Conservation (phyloP, 2,888 invertebrate genomes). For the Melinopterus prodromus region DNA sequence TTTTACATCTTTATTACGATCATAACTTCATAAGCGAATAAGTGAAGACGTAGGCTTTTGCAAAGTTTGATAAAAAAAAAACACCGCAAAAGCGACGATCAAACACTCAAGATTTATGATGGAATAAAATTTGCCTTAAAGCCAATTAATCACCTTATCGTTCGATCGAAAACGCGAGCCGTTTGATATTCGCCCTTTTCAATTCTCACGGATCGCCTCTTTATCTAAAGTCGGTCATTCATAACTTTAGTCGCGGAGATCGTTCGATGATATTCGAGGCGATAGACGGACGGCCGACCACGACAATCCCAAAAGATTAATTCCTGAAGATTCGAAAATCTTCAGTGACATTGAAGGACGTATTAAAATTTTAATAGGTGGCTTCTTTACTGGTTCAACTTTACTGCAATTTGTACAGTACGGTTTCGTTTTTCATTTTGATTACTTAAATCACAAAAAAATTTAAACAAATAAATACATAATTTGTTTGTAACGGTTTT, state of each 20-base stretch:
- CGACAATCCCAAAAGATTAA: neutral
- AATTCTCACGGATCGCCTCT: neutral
- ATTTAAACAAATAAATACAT: no score
- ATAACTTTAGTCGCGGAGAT: neutral
- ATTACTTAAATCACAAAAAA: no score
- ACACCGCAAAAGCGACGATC: neutral
- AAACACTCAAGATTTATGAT: neutral
- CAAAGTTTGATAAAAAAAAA: neutral
- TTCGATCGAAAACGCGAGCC: neutral
- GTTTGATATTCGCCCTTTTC: neutral
- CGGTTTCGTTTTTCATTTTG: no score
- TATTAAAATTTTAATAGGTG: neutral
- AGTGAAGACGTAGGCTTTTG: neutral
- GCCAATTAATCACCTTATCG: neutral
- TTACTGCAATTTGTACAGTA: no score
- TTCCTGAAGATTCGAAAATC: neutral
- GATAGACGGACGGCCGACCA: neutral
- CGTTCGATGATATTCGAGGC: neutral
- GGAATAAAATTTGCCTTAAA: neutral
- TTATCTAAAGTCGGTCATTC: slow-evolving; percentile 4
- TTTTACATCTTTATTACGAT: no score
- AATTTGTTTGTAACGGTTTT: no score
- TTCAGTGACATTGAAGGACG: neutral
- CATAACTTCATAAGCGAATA: neutral
- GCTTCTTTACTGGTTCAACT: no score